Base-by-base conservation (phyloP, 2,888 invertebrate genomes). In the Pseudococcus viburni region DNA sequence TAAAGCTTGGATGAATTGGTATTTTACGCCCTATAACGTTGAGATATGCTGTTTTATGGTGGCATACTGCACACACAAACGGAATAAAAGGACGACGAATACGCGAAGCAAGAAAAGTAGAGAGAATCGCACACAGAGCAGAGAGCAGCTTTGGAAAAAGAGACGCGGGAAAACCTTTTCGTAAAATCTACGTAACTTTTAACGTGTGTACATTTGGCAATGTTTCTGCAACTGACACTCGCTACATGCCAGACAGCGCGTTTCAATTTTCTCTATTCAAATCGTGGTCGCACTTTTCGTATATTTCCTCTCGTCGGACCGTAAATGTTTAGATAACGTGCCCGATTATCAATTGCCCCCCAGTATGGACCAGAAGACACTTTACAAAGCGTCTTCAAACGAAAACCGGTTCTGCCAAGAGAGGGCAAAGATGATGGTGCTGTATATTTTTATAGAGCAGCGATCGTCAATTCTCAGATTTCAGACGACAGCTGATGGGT, bases 21-120 rank as follows among this genome's bases (percentile, higher is more conserved):
- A 83, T 83, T 83, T 83, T 83, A 83, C 80, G 80, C 80, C 80
- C 46, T 46, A 83, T 83, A 83, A 83, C 80, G 80, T 83, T 83
- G 80, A 83, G 80, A 83, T 83, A 83, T 83, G 80, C 80, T 83
- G 46, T 83, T 83, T 83, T 83, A 83, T 83, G 80, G 80, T 83
- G 80, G 80, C 46, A 83, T 83, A 83, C 80, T 83, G 80, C 33
- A 83, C 46, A 83, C 46, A 83, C 80, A 83, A 83, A 83, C 12
- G 46, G 33, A 83, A 83, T 83, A 83, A 83, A 83, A 83, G 80
- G 80, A 83, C 80, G 46, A 83, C 39, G 42, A 15, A 83, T 26
- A 77, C 77, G 39, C 33, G 39, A 42, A 46, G 46, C 80, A 83
- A 83, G 80, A 83, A 83, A 83, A 83, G 42, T 42, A 42, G 80